Evolutionary conservation across 1,140 invertebrate genomes (phyloP).

Genomic region (Acyrthosiphon pisum): DNA sequence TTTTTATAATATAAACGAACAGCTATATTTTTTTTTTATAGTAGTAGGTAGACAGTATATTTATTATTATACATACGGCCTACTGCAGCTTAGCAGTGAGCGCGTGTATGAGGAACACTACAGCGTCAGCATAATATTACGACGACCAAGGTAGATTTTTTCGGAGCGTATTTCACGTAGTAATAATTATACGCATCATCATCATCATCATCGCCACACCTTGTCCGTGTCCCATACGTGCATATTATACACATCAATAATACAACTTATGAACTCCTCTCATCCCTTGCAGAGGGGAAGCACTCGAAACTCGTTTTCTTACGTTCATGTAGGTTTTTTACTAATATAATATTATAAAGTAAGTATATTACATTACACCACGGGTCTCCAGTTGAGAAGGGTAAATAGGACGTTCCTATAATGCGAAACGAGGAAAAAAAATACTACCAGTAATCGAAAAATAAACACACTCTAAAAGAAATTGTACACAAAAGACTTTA

Average conservation of each 20-base stretch:
- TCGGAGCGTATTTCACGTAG: background rate
- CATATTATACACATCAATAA: background rate
- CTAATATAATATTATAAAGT: background rate
- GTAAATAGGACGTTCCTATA: background rate
- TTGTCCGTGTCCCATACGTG: background rate
- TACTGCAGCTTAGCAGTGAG: background rate
- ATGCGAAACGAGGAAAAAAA: background rate
- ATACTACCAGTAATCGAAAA: background rate
- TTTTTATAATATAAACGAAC: background rate
- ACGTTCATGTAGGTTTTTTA: too few relatives aligned
- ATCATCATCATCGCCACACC: background rate
- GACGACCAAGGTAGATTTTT: background rate
- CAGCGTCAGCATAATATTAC: background rate
- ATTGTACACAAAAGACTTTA: constrained; percentile 2
- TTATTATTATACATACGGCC: background rate
- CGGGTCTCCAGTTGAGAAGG: background rate
- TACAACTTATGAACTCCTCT: background rate
- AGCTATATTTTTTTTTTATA: background rate
- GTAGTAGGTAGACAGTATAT: background rate
- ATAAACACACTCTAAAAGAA: background rate
- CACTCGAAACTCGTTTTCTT: background rate
- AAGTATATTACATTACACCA: background rate
- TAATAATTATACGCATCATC: background rate
- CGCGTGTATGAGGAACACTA: background rate
- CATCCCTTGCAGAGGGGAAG: background rate